Base-by-base conservation (phyloP, 2,113 vertebrate species). In the Lepisosteus osseus region DNA sequence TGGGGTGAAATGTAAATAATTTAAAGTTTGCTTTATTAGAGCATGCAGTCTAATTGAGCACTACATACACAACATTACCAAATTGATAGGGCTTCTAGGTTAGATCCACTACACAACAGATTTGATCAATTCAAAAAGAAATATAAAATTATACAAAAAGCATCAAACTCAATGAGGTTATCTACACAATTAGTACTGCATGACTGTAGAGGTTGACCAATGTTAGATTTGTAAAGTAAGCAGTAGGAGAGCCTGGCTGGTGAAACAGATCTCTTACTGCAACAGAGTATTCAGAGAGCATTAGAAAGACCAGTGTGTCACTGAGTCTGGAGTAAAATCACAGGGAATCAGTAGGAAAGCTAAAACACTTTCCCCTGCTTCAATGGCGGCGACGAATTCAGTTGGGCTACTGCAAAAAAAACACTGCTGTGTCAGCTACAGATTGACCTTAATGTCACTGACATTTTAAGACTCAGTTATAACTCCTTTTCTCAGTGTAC, bases 21-120 rank as follows among this genome's bases (percentile, higher is more conserved):
- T 69, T 12, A 70, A 70, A 11, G 61, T 17, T 15, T 54, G n/a
- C 61, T 70, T 70, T 59, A 59, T 67, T 70, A 81, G 75, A 83
- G 86, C 90, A 90, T 92, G 91, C 91, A 92, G 78, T 74, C 89
- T 90, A 84, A 29, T 77, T 77, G 80, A 86, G 84, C 85, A 84
- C 72, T 85, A 89, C 86, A 84, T 80, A 90, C 61, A 76, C 67
- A 76, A 51, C 55, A 61, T 69, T 44, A 70, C 66, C 55, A 61
- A 76, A 44, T 54, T 7, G 42, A 61, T 17, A n/a, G 40, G 64
- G 71, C 51, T 41, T 69, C 42, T 68, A 51, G 42, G 5, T 68
- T 66, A 59, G n/a, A 68, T 40, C 55, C 65, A 73, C 63, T 51
- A 73, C 41, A 67, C 65, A 43, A 56, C 17, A 71, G 44, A 47